phyloP scores from a whole-genome alignment of 2,113 vertebrate species.

The Cyphomyrus plagiostoma region DNA sequence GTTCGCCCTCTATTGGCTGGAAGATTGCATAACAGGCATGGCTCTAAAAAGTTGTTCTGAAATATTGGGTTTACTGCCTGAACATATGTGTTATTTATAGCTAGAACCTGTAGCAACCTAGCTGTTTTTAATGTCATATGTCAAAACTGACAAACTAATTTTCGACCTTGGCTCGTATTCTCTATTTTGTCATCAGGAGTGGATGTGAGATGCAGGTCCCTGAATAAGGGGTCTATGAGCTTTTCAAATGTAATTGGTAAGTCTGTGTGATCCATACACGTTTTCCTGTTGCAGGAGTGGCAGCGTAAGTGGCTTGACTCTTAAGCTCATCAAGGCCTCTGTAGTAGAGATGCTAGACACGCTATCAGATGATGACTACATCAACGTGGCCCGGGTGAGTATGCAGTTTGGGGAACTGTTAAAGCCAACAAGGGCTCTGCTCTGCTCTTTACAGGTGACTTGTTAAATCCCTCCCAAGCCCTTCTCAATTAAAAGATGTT shows the following conservation, averaged over 20 bases:
- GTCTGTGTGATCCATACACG: not conserved
- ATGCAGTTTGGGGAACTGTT: constrained; percentile 31
- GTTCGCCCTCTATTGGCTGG: constrained; percentile 43
- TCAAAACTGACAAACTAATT: not conserved
- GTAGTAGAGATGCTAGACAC: constrained; percentile 90
- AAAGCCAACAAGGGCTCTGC: not conserved
- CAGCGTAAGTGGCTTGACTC: constrained; percentile 84
- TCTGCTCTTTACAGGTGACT: not conserved
- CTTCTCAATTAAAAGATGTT: not conserved
- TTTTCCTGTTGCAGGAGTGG: constrained; percentile 62
- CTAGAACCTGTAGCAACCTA: not conserved
- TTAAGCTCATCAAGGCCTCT: constrained; percentile 92
- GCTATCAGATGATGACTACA: constrained; percentile 87
- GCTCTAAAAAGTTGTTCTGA: not conserved
- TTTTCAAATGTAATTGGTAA: not conserved
- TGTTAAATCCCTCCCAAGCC: not conserved
- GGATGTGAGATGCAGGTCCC: not conserved
- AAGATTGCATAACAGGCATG: not conserved
- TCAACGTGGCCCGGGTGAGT: constrained; percentile 71
- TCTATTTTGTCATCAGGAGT: not conserved
- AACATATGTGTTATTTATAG: not conserved
- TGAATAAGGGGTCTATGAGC: not conserved
- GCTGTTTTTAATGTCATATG: not conserved
- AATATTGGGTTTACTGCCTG: not conserved
- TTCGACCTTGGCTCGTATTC: not conserved